Evolutionary conservation across 2,888 invertebrate genomes (phyloP), one percentile per base, ranked within the genome.

Genomic region (Hirtodrosophila histrioides): DNA sequence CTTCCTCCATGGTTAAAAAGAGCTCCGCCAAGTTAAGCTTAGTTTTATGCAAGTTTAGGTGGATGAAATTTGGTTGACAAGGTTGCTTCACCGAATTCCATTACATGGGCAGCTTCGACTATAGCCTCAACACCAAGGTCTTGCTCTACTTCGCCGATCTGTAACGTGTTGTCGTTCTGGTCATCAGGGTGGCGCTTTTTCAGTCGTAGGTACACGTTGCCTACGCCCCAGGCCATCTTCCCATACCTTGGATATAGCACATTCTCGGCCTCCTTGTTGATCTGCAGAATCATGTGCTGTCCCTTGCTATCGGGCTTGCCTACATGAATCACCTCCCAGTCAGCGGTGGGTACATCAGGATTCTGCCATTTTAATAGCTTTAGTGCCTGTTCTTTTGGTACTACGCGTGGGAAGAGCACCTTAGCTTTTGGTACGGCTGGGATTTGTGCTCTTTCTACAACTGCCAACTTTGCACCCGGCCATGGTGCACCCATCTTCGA

Each of bases 381-480:
- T 10, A 49, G n/a, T 10, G 27, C 39, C 9, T 37, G 37, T 3
- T 37, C 49, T 9, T 8, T 11, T 5, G 23, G 49, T 3, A 37
- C 12, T 2, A 23, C 37, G 6, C 39, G 11, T 8, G 37, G 37
- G 24, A 49, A 49, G 5, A 49, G 39, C 36, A 49, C 39, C 24
- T 37, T 37, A 24, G 49, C 37, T n/a, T 49, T 49, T 7, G 49
- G 49, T 27, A 49, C 37, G 11, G 39, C 39, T n/a, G 27, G 49
- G 24, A 49, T 49, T n/a, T 10, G 11, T 4, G 36, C 10, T 36
- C 50, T 11, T 10, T 35, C 24, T 7, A 50, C 39, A 11, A 50
- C 40, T 39, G 37, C 29, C 23, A 17, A 37, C 50, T 50, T 24
- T 39, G 39, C 11, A 37, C 39, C 50, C 17, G 29, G 11, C 50